Percentiles rank a stretch among this genome's conserved stretches.
phyloP scores from a whole-genome alignment of 1,140 invertebrate genomes.

The Dendroctonus ponderosae region DNA sequence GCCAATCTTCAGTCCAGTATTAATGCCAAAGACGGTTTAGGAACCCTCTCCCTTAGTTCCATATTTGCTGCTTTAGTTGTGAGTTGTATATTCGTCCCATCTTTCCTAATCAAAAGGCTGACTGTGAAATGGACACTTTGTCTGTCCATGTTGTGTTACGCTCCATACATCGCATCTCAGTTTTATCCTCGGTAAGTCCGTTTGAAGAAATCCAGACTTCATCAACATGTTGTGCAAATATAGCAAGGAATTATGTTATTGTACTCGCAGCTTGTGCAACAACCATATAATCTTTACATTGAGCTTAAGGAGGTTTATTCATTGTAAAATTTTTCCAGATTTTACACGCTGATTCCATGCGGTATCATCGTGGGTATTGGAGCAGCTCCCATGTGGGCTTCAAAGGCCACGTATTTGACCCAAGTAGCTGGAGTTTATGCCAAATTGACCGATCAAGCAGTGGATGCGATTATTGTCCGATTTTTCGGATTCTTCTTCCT shows the following conservation, averaged over 20 bases:
- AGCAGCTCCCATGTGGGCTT: slow-evolving; percentile 94
- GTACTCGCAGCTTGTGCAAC: no score
- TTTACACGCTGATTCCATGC: slow-evolving; percentile 89
- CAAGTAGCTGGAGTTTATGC: slow-evolving; percentile 88
- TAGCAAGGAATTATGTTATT: no score
- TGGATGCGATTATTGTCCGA: slow-evolving; percentile 86
- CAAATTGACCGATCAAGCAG: slow-evolving; percentile 79
- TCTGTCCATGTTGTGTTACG: slow-evolving; percentile 87
- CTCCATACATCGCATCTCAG: slow-evolving; percentile 89
- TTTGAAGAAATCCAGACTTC: no score
- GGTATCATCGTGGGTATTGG: slow-evolving; percentile 86
- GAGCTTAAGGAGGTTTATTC: no score
- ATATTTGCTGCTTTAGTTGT: slow-evolving; percentile 87
- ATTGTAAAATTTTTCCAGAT: no score
- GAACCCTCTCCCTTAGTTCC: slow-evolving; percentile 79
- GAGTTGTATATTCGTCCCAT: slow-evolving; percentile 91
- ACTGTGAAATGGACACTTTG: slow-evolving; percentile 96
- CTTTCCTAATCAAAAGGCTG: slow-evolving; percentile 81
- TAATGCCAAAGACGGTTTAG: slow-evolving; percentile 78
- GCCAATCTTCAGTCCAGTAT: slow-evolving; percentile 87
- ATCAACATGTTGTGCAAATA: no score
- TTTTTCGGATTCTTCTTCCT: slow-evolving; percentile 99
- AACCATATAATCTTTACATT: no score
- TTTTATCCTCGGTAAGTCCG: slow-evolving; percentile 73
- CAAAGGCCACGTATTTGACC: slow-evolving; percentile 93